phyloP scores from a whole-genome alignment of 2,113 vertebrate species.

The Balaenoptera acutorostrata region DNA sequence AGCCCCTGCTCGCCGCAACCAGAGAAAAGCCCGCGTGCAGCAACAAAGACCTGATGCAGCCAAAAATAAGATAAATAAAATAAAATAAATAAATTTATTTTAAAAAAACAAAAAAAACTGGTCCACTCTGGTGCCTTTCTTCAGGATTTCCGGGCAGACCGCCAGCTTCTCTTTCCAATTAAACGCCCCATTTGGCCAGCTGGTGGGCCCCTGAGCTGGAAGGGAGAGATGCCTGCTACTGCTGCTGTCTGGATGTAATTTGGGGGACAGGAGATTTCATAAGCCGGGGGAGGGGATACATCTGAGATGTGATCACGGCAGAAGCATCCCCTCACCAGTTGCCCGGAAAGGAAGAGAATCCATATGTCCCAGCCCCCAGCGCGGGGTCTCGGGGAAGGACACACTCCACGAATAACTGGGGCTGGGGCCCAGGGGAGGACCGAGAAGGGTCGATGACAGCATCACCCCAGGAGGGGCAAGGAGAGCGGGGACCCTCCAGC shows the following conservation, averaged over 20 bases:
- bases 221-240: neutral
- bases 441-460: rapidly evolving
- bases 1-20: no score
- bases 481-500: rapidly evolving
- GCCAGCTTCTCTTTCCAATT: slow-evolving; percentile 52
- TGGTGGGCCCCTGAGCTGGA: slow-evolving; percentile 20
- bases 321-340: neutral
- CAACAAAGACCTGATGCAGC: no score
- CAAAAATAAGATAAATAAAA: no score
- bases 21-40: no score
- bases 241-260: slow-evolving; percentile 17
- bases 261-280: neutral
- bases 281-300: neutral
- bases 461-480: rapidly evolving
- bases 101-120: neutral
- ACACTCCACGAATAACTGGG: neutral
- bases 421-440: rapidly evolving
- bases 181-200: slow-evolving; percentile 42
- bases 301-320: neutral
- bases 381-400: rapidly evolving
- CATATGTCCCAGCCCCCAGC: rapidly evolving
- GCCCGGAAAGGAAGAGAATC: neutral
- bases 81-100: no score
- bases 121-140: neutral
- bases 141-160: slow-evolving; percentile 15